Percentiles rank a stretch among this genome's conserved stretches.
Evolutionary conservation across 37 sponge, comb jelly and placozoan genomes (phyloP).

Genomic region (Agelas oroides): DNA sequence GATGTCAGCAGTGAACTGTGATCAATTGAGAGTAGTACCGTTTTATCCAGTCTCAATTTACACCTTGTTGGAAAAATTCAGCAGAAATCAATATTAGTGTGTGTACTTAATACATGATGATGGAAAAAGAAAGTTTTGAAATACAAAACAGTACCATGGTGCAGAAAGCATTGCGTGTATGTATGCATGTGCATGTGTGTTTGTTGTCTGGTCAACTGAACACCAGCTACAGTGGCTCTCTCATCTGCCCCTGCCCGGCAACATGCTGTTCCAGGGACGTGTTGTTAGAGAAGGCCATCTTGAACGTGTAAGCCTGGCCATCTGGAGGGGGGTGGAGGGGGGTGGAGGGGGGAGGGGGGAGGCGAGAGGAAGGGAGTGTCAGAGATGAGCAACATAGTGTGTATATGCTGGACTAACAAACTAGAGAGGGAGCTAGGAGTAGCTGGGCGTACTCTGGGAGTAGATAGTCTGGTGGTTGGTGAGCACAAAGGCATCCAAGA

Average conservation of each 20-base stretch:
- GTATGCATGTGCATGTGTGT: neutral
- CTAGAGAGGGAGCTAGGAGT: neutral
- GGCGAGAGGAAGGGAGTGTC: no score
- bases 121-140: no score
- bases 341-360: no score
- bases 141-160: no score
- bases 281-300: constrained; percentile 89
- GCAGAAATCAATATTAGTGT: no score
- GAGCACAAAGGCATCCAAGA: constrained; percentile 82
- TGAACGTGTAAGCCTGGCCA: constrained; percentile 92
- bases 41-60: no score
- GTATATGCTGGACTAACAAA: no score
- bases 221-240: neutral
- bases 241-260: neutral
- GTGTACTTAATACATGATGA: no score
- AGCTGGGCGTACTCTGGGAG: constrained; percentile 55
- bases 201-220: neutral
- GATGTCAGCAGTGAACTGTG: neutral
- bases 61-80: no score
- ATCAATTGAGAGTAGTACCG: no score
- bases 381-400: neutral
- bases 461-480: constrained; percentile 80
- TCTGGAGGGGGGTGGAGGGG: constrained; percentile 12
- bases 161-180: neutral
- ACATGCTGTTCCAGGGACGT: constrained; percentile 48